phyloP scores from a whole-genome alignment of 2,888 invertebrate species.

The Halocaridina rubra region DNA sequence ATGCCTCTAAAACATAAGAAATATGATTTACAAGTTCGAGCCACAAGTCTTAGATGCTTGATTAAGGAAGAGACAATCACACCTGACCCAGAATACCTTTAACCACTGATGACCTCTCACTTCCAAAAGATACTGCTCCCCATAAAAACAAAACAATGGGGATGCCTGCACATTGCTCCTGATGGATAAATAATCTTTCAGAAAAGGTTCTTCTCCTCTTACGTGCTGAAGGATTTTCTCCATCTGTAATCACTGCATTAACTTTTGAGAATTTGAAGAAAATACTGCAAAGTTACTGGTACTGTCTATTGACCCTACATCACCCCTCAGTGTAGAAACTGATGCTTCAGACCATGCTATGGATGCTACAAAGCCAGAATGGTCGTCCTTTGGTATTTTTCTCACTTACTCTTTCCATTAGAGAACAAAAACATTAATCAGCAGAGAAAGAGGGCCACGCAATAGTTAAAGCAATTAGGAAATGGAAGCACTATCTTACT shows the following conservation, averaged over 20 bases:
- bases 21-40: too few species aligned
- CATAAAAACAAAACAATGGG: background rate
- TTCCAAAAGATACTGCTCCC: background rate
- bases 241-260: background rate
- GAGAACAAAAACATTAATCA: too few species aligned
- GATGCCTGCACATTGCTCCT: conserved; percentile 10
- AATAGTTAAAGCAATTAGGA: too few species aligned
- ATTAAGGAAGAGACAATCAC: too few species aligned
- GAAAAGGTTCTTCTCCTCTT: background rate
- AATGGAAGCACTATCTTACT: too few species aligned
- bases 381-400: background rate
- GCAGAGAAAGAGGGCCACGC: too few species aligned
- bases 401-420: background rate
- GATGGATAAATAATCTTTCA: background rate
- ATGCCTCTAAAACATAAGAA: too few species aligned
- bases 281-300: background rate
- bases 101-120: background rate
- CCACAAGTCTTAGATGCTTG: too few species aligned
- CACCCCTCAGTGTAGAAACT: background rate
- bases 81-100: background rate
- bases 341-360: conserved; percentile 5
- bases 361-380: background rate
- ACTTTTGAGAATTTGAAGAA: background rate
- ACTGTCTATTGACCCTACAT: too few species aligned
- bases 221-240: background rate